Conservation (phyloP, 2,888 invertebrate species). For the Oligia latruncula region DNA sequence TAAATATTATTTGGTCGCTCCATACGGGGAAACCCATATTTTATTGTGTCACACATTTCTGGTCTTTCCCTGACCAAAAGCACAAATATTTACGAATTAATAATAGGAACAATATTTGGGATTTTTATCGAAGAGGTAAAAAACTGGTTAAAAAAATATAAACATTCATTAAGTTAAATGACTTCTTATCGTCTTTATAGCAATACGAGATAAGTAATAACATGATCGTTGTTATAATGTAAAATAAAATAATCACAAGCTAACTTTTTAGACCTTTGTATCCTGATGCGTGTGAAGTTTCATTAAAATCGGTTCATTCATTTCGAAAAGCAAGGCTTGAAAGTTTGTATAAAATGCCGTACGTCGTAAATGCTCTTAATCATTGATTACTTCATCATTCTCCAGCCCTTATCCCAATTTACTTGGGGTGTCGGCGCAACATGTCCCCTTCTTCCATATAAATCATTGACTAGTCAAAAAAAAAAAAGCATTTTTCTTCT, state of each 20-base stretch:
- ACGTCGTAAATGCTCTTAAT: background rate
- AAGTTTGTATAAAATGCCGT: no score
- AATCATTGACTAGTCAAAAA: no score
- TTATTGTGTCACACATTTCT: background rate
- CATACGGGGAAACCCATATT: background rate
- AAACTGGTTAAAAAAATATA: slow-evolving; percentile 1
- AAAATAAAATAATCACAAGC: background rate
- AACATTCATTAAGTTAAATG: background rate
- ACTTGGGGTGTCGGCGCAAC: no score
- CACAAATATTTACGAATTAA: background rate
- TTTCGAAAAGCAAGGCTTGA: no score
- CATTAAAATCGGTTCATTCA: no score
- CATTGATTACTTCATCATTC: background rate
- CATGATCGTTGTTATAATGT: background rate
- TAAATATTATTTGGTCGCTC: background rate
- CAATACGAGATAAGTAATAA: slow-evolving; percentile 8
- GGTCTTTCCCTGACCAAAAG: background rate
- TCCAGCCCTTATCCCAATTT: no score
- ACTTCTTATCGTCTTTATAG: slow-evolving; percentile 13
- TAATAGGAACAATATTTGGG: background rate
- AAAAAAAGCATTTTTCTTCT: background rate
- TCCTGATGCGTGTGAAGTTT: no score
- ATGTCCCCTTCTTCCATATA: no score
- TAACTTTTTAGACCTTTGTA: no score
- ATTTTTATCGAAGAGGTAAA: background rate